Conservation (phyloP, 2,113 vertebrate genomes). For the Hydrochoerus hydrochaeris region DNA sequence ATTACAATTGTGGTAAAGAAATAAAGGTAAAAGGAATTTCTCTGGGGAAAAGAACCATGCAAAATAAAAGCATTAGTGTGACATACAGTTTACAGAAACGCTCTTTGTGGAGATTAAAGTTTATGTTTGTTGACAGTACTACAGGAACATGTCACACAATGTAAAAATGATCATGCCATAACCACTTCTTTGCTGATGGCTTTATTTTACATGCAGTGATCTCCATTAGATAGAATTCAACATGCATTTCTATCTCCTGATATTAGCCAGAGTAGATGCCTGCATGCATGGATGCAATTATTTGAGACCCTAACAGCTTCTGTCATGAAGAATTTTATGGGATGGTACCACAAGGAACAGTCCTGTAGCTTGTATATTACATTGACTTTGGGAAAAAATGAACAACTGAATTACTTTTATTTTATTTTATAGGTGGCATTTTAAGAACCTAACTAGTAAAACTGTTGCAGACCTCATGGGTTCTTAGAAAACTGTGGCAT, state of each 20-base stretch:
- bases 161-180: slow-evolving; percentile 76
- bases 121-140: slow-evolving; percentile 79
- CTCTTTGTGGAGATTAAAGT: slow-evolving; percentile 75
- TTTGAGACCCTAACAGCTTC: slow-evolving; percentile 22
- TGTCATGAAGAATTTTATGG: slow-evolving; percentile 14
- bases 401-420: slow-evolving; percentile 1
- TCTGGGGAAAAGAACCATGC: slow-evolving; percentile 71
- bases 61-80: slow-evolving; percentile 74
- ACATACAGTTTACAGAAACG: slow-evolving; percentile 73
- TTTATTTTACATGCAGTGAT: slow-evolving; percentile 68
- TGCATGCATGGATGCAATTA: slow-evolving; percentile 19
- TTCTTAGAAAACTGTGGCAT: neutral
- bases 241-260: slow-evolving; percentile 52
- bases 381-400: slow-evolving; percentile 25
- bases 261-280: slow-evolving; percentile 5
- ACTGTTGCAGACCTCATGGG: neutral
- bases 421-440: slow-evolving; percentile 46
- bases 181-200: slow-evolving; percentile 63
- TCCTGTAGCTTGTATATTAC: neutral
- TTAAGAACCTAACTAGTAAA: neutral
- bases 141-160: slow-evolving; percentile 68
- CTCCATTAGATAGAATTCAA: slow-evolving; percentile 61
- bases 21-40: slow-evolving; percentile 73
- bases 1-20: slow-evolving; percentile 68
- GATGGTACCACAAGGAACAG: neutral